Evolutionary conservation across 2,888 invertebrate genomes (phyloP).

Genomic region (Agriopis aurantiaria): DNA sequence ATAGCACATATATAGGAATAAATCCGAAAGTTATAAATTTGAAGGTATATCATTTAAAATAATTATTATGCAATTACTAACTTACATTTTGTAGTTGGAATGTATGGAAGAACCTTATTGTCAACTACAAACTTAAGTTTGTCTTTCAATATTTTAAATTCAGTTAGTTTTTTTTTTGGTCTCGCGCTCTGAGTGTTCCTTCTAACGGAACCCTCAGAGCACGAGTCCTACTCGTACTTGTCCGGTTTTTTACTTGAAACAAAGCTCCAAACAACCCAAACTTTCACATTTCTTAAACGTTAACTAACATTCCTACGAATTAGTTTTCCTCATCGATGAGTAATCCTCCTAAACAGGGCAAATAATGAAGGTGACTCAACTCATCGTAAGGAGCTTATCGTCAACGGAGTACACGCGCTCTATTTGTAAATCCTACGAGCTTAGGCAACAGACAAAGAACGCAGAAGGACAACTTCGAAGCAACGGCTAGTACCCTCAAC

Average conservation of each 20-base stretch:
- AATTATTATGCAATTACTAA: no score
- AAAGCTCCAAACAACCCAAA: not conserved
- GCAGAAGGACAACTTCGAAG: slow-evolving; percentile 2
- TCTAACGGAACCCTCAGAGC: no score
- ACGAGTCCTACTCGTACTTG: no score
- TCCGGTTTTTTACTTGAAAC: not conserved
- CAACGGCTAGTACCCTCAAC: not conserved
- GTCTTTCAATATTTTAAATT: no score
- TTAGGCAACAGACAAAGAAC: not conserved
- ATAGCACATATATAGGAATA: no score
- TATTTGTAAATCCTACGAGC: slow-evolving; percentile 18
- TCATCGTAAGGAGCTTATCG: slow-evolving; percentile 18
- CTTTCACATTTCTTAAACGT: not conserved
- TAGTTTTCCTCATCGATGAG: slow-evolving; percentile 21
- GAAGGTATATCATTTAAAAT: no score
- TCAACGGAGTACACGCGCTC: slow-evolving; percentile 1
- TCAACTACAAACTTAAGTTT: no score
- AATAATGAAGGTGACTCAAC: slow-evolving; percentile 20
- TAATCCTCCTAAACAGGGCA: slow-evolving; percentile 12
- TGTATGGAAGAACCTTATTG: no score
- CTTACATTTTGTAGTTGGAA: no score
- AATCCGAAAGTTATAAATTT: no score
- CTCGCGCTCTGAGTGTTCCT: no score
- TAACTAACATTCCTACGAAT: slow-evolving; percentile 1
- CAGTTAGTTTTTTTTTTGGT: no score